phyloP scores from a whole-genome alignment of 2,888 invertebrate species.

The Nomada goodeniana region DNA sequence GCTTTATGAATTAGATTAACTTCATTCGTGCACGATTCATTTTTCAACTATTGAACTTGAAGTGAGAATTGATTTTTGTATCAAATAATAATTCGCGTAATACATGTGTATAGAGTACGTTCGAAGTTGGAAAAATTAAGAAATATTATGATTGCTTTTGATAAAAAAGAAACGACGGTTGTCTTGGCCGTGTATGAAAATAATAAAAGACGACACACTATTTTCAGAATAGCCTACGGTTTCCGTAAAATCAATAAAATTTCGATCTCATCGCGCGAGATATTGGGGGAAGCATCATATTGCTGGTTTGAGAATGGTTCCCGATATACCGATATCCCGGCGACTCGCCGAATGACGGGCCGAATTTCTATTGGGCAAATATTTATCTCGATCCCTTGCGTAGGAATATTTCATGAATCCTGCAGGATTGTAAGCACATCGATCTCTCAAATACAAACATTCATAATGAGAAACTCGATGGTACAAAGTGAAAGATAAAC shows the following conservation, averaged over 20 bases:
- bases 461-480: conserved; percentile 14
- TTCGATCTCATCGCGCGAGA: background rate
- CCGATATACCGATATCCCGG: conserved; percentile 23
- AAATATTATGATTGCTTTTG: too few relatives aligned
- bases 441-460: conserved; percentile 30
- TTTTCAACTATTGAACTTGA: too few relatives aligned
- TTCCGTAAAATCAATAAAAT: background rate
- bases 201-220: too few relatives aligned
- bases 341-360: conserved; percentile 9
- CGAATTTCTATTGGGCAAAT: conserved; percentile 36
- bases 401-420: conserved; percentile 20
- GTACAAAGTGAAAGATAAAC: background rate
- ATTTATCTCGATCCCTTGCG: conserved; percentile 34
- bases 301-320: conserved; percentile 17
- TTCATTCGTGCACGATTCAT: too few relatives aligned
- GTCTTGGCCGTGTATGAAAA: too few relatives aligned
- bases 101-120: too few relatives aligned
- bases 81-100: too few relatives aligned
- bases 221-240: background rate
- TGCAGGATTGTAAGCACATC: conserved; percentile 21
- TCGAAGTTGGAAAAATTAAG: too few relatives aligned
- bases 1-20: too few relatives aligned
- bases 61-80: too few relatives aligned
- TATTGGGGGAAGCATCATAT: conserved; percentile 14
- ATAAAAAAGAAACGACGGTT: too few relatives aligned